Evolutionary conservation across 2,888 invertebrate genomes (phyloP).

Genomic region (Horisme vitalbata): DNA sequence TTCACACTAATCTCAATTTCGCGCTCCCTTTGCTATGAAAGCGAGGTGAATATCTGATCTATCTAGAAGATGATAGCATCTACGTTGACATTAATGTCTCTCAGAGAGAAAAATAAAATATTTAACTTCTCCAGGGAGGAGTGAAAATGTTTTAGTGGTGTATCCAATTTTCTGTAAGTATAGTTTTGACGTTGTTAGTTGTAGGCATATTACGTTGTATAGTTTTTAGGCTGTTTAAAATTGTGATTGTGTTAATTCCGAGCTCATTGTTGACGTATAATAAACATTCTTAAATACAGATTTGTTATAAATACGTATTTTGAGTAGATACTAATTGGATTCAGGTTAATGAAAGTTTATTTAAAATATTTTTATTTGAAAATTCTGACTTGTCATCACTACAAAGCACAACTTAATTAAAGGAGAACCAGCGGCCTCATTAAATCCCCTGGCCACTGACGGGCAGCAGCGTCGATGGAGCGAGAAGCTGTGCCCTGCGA

Average conservation of each 20-base stretch:
- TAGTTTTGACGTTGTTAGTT: background rate
- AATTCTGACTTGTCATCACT: too few species aligned
- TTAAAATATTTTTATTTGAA: too few species aligned
- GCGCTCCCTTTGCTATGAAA: constrained; percentile 63
- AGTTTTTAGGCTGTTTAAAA: background rate
- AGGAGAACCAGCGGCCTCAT: too few species aligned
- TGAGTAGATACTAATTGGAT: too few species aligned
- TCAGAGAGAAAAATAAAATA: constrained; percentile 41
- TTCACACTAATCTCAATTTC: constrained; percentile 67
- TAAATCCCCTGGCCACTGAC: too few species aligned
- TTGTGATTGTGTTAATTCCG: background rate
- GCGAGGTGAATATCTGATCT: constrained; percentile 66
- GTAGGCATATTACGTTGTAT: background rate
- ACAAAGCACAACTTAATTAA: too few species aligned
- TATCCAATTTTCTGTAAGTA: constrained; percentile 5
- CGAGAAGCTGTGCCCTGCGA: too few species aligned
- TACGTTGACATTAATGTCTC: constrained; percentile 69
- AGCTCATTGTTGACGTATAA: too few species aligned
- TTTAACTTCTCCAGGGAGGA: constrained; percentile 11
- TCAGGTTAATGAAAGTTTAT: too few species aligned
- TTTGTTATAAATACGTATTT: too few species aligned
- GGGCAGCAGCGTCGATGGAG: too few species aligned
- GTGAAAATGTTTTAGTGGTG: constrained; percentile 6
- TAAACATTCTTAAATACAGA: too few species aligned
- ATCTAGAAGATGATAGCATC: constrained; percentile 66